phyloP scores from a whole-genome alignment of 2,113 vertebrate genomes.

The Hydrochoerus hydrochaeris region DNA sequence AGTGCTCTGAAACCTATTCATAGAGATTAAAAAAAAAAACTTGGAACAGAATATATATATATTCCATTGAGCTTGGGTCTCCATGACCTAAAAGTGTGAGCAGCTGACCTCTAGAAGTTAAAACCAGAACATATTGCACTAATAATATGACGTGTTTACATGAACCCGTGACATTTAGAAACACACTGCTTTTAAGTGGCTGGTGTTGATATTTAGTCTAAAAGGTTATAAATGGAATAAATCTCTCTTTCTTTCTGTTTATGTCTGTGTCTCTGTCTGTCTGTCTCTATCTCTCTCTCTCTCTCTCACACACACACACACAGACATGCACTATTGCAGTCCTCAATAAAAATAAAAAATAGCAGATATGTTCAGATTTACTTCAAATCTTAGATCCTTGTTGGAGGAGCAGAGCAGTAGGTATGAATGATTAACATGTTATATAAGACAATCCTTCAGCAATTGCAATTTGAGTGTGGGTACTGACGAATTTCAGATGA shows the following conservation, averaged over 20 bases:
- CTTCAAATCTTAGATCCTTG: neutral
- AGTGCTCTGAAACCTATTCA: constrained; percentile 1
- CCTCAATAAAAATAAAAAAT: neutral
- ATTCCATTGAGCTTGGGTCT: neutral
- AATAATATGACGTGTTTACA: neutral
- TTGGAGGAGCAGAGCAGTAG: neutral
- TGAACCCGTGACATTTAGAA: neutral
- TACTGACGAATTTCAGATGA: neutral
- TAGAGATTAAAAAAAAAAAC: neutral
- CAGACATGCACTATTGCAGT: neutral
- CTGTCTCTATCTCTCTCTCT: neutral
- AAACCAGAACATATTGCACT: neutral
- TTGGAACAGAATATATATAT: too few relatives aligned
- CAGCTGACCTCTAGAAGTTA: neutral
- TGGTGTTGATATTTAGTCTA: neutral
- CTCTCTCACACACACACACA: neutral
- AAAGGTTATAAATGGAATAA: neutral
- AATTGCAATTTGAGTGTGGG: neutral
- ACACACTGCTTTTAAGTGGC: neutral
- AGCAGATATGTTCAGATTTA: neutral
- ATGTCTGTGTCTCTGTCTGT: neutral
- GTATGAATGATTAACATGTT: neutral
- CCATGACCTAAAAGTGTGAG: neutral
- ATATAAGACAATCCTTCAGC: neutral
- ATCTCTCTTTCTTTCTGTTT: neutral